Conservation (phyloP, 2,797 vertebrate genomes). For the Malacoraja senta region DNA sequence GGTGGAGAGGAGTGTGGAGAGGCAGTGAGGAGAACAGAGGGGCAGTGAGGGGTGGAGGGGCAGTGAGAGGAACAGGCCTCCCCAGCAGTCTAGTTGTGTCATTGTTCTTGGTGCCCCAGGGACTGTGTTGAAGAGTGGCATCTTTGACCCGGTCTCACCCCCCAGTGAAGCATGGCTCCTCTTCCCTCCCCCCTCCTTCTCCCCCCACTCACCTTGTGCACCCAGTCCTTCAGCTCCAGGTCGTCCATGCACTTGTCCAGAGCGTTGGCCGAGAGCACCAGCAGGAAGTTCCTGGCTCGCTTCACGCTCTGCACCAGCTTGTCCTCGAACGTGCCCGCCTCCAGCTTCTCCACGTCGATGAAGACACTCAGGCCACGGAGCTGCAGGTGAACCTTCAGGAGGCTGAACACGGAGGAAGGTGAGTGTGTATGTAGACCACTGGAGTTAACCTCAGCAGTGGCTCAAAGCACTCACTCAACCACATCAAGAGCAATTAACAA, state of each 20-base stretch:
- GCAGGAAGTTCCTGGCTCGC: conserved; percentile 81
- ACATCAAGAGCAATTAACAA: too few relatives aligned
- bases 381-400: conserved; percentile 94
- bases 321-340: conserved; percentile 90
- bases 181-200: not conserved
- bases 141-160: not conserved
- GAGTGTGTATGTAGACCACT: not conserved
- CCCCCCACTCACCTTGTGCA: conserved; percentile 77
- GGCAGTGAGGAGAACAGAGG: not conserved
- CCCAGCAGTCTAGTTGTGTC: too few relatives aligned
- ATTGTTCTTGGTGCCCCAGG: too few relatives aligned
- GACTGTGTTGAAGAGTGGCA: too few relatives aligned
- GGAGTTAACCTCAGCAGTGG: not conserved
- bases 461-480: too few relatives aligned
- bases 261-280: conserved; percentile 79
- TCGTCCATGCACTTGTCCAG: conserved; percentile 93
- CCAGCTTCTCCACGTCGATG: conserved; percentile 94
- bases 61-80: not conserved
- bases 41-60: not conserved
- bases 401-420: conserved; percentile 53
- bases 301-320: conserved; percentile 86
- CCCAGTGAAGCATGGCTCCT: too few relatives aligned
- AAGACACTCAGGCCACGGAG: conserved; percentile 89
- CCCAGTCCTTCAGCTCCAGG: conserved; percentile 85
- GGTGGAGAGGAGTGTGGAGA: not conserved